Base-by-base conservation (phyloP, 2,888 invertebrate species). In the Metacarcinus magister region DNA sequence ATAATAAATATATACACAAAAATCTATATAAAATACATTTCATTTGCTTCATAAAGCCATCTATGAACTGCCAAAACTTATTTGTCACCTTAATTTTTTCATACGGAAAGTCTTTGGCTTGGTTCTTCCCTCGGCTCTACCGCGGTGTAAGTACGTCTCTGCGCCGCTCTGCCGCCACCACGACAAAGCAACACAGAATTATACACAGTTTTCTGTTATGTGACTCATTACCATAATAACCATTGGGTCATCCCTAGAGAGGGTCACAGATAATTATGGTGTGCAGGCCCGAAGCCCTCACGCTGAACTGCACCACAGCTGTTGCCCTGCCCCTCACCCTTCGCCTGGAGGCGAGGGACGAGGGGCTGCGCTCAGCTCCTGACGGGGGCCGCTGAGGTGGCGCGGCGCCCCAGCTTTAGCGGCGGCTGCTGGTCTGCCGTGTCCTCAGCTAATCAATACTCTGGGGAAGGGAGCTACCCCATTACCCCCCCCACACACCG, bases 1-100 rank as follows among this genome's bases (percentile, higher is more conserved):
- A 96, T 96, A 96, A 96, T 96, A 96, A 96, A 96, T 96, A 96
- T 96, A 96, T 96, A 96, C 96, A 96, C 96, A 96, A 96, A 87
- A 93, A 92, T 96, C 96, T 96, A 96, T 96, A 96, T 95, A 96
- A 96, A 96, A 95, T 95, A 96, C 96, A 95, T 93, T 95, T 95
- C 95, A 96, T 96, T 96, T 96, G 95, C 95, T 95, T 96, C 96
- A 96, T 96, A 96, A 96, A 96, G 96, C 96, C 95, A 96, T 96
- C 89, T 96, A 94, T 96, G 96, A 96, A 96, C 94, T 96, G 95
- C 95, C 89, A 95, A 95, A 93, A 93, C 28, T 28, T 39, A 89
- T 60, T 92, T 94, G 95, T 96, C 95, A 96, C 95, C 95, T 95
- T 96, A 75, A 93, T 82, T 95, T 60, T 96, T 89, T 95, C 89